Evolutionary conservation across 2,888 invertebrate genomes (phyloP), one percentile per base, ranked within the genome.

Genomic region (Ferdinandea cuprea): DNA sequence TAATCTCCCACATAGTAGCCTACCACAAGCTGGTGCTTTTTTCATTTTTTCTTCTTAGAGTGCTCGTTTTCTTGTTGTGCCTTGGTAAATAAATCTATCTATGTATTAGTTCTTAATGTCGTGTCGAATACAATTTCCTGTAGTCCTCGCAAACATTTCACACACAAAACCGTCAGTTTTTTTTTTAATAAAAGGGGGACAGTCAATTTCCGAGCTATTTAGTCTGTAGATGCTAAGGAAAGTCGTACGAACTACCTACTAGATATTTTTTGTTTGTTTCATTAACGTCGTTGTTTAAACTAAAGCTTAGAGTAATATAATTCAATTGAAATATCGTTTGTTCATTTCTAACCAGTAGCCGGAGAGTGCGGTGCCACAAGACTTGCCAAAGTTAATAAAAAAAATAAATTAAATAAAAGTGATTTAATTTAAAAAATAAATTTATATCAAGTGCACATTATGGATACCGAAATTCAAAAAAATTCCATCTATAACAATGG

Each of bases 111-210:
- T 48, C 7, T 30, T 37, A 30, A 30, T 58, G 32, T n/a, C n/a
- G 25, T 66, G 25, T 44, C 59, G 52, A 68, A 30, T 65, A 59
- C 37, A 59, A 66, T 79, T 79, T 79, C 78, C 78, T 79, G 79
- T 40, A 79, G 79, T 79, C 79, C 79, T 79, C 79, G 79, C 46
- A 52, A 46, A 44, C 30, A 59, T 28, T 58, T 44, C 56, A 65
- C 37, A 66, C 42, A 66, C 48, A 66, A 48, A 72, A 79, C 44
- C 61, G 52, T 61, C 66, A 73, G 59, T 79, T 79, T 79, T 79
- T 79, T n/a, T n/a, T n/a, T n/a, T n/a, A n/a, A 79, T 79, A 79
- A 79, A 79, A 78, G 52, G 79, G 72, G 17, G 15, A 42, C 54
- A 66, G 59, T 56, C 48, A 40, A 73, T 73, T 73, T 79, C 54